Conservation (phyloP, 2,797 vertebrate genomes). For the Syncerus caffer region DNA sequence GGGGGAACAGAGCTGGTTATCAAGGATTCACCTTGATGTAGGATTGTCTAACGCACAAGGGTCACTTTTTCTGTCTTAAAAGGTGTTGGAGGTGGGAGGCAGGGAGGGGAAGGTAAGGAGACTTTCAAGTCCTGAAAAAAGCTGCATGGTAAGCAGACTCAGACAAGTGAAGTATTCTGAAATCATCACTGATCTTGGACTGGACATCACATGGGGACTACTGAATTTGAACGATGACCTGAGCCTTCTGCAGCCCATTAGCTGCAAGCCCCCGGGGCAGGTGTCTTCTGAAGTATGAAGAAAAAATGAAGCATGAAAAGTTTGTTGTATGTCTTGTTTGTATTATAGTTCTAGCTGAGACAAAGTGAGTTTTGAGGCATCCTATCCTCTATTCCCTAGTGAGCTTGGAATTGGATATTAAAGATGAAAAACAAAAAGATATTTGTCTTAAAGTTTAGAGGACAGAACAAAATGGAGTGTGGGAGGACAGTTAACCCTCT, state of each 20-base stretch:
- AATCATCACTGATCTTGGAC: background rate
- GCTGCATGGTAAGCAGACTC: background rate
- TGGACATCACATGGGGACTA: background rate
- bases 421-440: constrained; percentile 90
- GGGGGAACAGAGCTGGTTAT: background rate
- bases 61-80: background rate
- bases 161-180: background rate
- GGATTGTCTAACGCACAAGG: background rate
- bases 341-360: constrained; percentile 82
- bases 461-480: constrained; percentile 90
- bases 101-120: background rate
- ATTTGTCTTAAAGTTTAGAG: constrained; percentile 87
- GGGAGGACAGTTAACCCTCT: constrained; percentile 79
- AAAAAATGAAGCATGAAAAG: constrained; percentile 85
- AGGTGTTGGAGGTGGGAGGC: background rate
- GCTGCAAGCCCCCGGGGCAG: constrained; percentile 54
- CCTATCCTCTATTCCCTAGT: constrained; percentile 91
- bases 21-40: constrained; percentile 39
- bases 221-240: background rate
- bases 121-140: background rate
- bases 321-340: constrained; percentile 56
- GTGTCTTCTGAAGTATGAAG: constrained; percentile 82
- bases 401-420: constrained; percentile 87
- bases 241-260: constrained; percentile 18
- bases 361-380: constrained; percentile 91